A percentile compares a stretch with the other conserved stretches of the same genome.
phyloP scores from a whole-genome alignment of 2,888 invertebrate species.

The Metopia argyrocephala region DNA sequence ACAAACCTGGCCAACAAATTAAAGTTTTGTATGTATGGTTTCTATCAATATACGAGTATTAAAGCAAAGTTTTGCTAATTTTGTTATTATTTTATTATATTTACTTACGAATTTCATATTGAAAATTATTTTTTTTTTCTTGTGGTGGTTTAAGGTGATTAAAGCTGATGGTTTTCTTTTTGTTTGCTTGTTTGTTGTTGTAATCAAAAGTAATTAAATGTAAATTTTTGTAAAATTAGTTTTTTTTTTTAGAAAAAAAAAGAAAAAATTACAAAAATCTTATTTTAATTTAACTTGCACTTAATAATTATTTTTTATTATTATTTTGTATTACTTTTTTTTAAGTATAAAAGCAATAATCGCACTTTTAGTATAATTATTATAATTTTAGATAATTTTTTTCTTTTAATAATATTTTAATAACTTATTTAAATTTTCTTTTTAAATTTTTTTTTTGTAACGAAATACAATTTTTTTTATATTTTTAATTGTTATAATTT shows the following conservation, averaged over 20 bases:
- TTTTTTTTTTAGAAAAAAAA: constrained; percentile 9
- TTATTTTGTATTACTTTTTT: neutral
- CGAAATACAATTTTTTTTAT: constrained; percentile 22
- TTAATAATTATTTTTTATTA: neutral
- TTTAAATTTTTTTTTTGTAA: constrained; percentile 1
- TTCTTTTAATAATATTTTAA: constrained; percentile 11
- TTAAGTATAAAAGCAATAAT: neutral
- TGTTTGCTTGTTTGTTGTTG: constrained; percentile 28
- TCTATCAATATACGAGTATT: constrained; percentile 13
- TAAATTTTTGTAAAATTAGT: constrained; percentile 16
- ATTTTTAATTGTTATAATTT: neutral
- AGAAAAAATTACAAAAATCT: constrained; percentile 15
- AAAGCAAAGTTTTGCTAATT: constrained; percentile 32
- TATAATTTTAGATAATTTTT: constrained; percentile 11
- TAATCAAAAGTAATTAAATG: constrained; percentile 42
- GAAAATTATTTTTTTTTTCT: constrained; percentile 28
- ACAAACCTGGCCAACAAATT: constrained; percentile 39
- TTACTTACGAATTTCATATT: constrained; percentile 66
- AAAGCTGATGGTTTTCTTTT: constrained; percentile 5
- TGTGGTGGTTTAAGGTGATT: neutral
- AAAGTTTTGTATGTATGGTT: constrained; percentile 6
- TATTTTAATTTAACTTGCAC: neutral
- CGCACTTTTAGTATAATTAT: constrained; percentile 36
- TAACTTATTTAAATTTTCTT: constrained; percentile 18
- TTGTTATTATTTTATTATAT: neutral